A percentile compares a stretch with the other conserved stretches of the same genome.
Evolutionary conservation across 2,113 vertebrate species (phyloP).

Genomic region (Camelus dromedarius): DNA sequence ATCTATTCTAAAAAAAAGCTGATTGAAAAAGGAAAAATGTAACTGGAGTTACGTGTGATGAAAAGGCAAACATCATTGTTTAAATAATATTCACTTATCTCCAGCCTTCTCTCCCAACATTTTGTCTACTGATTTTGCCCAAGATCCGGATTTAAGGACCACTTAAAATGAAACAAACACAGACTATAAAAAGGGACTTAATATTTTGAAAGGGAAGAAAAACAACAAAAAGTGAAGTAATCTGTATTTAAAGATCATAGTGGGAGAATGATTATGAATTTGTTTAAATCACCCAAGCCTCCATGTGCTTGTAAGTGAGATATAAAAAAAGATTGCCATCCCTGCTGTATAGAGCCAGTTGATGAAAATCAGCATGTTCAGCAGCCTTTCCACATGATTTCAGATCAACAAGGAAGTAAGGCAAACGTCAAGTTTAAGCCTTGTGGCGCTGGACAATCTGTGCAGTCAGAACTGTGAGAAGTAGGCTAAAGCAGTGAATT

Average conservation of each 20-base stretch:
- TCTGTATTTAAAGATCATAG: not conserved
- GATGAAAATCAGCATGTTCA: not conserved
- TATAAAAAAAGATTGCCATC: not conserved
- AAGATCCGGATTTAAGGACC: not conserved
- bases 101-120: not conserved
- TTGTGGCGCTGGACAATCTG: not conserved
- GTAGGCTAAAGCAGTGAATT: not conserved
- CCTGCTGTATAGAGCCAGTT: not conserved
- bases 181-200: not conserved
- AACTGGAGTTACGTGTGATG: not conserved
- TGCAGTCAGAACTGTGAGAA: not conserved
- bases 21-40: not conserved
- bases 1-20: conserved; percentile 9
- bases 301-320: not conserved
- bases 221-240: conserved; percentile 12
- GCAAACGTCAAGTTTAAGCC: not conserved
- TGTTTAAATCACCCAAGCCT: not conserved
- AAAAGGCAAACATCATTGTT: not conserved
- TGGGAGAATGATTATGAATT: not conserved
- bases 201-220: conserved; percentile 29
- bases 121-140: not conserved
- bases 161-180: not conserved
- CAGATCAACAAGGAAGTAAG: not conserved
- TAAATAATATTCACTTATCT: not conserved
- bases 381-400: not conserved